Percentiles rank a stretch among this genome's conserved stretches.
Evolutionary conservation across 2,888 invertebrate species (phyloP).

Genomic region (Agrilus mali): DNA sequence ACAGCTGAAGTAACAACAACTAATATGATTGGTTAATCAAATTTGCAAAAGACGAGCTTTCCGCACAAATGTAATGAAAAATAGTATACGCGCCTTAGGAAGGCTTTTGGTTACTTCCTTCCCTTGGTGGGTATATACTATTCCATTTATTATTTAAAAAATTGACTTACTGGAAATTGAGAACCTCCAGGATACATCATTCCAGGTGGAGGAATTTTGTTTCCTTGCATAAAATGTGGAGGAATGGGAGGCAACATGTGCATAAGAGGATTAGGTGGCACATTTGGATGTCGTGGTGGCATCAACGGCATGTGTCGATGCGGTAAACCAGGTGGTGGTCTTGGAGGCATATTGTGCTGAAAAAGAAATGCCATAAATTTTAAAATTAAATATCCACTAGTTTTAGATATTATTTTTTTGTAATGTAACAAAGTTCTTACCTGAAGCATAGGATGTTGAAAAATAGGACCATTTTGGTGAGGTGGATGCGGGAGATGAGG

Average conservation of each 20-base stretch:
- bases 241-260: conserved; percentile 17
- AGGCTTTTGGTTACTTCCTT: too few relatives aligned
- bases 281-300: conserved; percentile 24
- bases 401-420: too few relatives aligned
- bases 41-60: too few relatives aligned
- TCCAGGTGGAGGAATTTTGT: conserved; percentile 12
- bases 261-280: conserved; percentile 23
- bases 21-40: too few relatives aligned
- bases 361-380: not conserved
- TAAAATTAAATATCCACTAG: too few relatives aligned
- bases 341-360: conserved; percentile 10
- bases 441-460: not conserved
- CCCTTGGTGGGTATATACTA: too few relatives aligned
- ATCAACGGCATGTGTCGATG: conserved; percentile 22
- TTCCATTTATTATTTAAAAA: not conserved
- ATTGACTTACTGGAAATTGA: conserved; percentile 15
- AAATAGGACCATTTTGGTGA: conserved; percentile 1
- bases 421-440: not conserved
- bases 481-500: conserved; percentile 4
- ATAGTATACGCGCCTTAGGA: too few relatives aligned
- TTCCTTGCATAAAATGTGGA: conserved; percentile 15
- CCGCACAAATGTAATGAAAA: too few relatives aligned
- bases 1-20: too few relatives aligned
- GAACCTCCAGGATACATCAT: conserved; percentile 15
- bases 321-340: conserved; percentile 25